Conservation (phyloP, 2,888 invertebrate genomes). For the Brenthis daphne region DNA sequence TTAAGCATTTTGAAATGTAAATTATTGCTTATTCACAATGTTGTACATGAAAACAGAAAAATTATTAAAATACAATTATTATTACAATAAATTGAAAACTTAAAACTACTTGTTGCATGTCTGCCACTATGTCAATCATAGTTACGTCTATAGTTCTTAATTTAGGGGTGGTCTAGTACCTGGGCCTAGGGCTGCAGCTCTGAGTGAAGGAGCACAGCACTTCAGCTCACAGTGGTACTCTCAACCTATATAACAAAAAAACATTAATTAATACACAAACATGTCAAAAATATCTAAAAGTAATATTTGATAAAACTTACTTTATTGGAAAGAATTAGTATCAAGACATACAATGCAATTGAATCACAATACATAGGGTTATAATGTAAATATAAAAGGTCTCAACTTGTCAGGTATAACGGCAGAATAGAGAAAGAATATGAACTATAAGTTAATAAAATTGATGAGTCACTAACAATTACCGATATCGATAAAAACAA, state of each 20-base stretch:
- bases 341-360: too few relatives aligned
- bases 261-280: constrained; percentile 19
- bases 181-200: constrained; percentile 64
- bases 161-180: constrained; percentile 68
- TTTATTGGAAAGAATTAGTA: too few relatives aligned
- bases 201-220: constrained; percentile 56
- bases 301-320: too few relatives aligned
- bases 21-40: constrained; percentile 27
- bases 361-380: too few relatives aligned
- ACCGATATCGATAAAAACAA: too few relatives aligned
- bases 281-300: background rate
- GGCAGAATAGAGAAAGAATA: too few relatives aligned
- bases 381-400: too few relatives aligned
- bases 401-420: too few relatives aligned
- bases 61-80: constrained; percentile 31
- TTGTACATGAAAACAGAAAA: constrained; percentile 36
- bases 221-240: constrained; percentile 69
- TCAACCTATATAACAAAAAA: constrained; percentile 53
- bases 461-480: too few relatives aligned
- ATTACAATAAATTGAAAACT: constrained; percentile 43
- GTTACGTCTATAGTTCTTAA: constrained; percentile 69
- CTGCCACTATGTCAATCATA: constrained; percentile 76
- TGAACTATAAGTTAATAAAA: too few relatives aligned
- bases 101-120: constrained; percentile 65
- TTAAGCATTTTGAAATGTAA: constrained; percentile 8